Conservation (phyloP, 2,888 invertebrate genomes). For the Andrena trimmerana region DNA sequence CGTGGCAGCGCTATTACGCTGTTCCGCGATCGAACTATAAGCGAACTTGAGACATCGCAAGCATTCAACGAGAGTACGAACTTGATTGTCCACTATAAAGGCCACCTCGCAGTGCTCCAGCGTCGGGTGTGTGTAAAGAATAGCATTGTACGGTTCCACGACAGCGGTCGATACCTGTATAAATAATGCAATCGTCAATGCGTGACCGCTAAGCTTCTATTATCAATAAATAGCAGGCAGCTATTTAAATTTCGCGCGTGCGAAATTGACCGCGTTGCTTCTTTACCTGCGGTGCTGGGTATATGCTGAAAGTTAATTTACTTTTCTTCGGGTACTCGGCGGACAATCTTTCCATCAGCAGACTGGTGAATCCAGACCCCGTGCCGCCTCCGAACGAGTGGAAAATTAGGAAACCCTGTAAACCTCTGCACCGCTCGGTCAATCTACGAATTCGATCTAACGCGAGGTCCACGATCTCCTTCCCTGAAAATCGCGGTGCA, state of each 20-base stretch:
- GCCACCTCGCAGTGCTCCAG: constrained; percentile 83
- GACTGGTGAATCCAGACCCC: constrained; percentile 96
- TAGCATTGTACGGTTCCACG: constrained; percentile 83
- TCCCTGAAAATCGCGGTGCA: constrained; percentile 86
- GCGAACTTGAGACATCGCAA: background rate
- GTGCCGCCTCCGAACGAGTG: constrained; percentile 97
- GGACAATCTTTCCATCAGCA: constrained; percentile 96
- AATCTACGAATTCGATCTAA: constrained; percentile 93
- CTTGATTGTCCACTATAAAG: constrained; percentile 83
- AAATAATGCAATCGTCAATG: constrained; percentile 6
- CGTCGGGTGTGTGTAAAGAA: constrained; percentile 82
- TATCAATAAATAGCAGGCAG: background rate
- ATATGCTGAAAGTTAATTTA: constrained; percentile 96
- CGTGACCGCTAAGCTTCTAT: background rate
- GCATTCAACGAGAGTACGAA: constrained; percentile 41
- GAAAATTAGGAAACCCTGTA: constrained; percentile 95
- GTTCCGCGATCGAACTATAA: background rate
- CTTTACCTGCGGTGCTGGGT: constrained; percentile 95
- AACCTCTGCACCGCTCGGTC: constrained; percentile 95
- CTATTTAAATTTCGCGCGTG: background rate
- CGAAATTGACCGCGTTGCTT: background rate
- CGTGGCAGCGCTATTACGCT: background rate
- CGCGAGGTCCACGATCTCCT: constrained; percentile 94
- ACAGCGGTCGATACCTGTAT: constrained; percentile 84
- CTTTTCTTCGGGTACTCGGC: constrained; percentile 98